Conservation (phyloP, 2,113 vertebrate species). For the Ia io region DNA sequence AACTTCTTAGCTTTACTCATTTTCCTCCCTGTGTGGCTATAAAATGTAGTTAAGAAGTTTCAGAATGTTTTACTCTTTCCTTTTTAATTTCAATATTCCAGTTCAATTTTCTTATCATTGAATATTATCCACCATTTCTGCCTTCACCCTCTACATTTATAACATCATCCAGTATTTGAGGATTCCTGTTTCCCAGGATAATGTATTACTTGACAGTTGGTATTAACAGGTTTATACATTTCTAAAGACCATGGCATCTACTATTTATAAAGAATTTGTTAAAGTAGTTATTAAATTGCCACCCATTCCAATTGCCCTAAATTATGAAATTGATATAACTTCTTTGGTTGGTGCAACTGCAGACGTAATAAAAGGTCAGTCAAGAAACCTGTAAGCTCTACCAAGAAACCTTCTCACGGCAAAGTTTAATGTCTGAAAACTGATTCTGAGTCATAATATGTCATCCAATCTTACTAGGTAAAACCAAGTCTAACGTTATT, state of each 20-base stretch:
- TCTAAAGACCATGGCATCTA: not conserved
- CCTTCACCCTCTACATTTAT: not conserved
- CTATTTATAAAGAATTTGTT: not conserved
- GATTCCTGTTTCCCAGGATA: not conserved
- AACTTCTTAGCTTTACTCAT: not conserved
- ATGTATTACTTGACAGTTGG: not conserved
- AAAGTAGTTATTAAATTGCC: not conserved
- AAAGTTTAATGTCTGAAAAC: slow-evolving; percentile 14
- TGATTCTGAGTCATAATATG: not conserved
- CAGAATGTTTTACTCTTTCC: not conserved
- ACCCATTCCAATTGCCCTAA: not conserved
- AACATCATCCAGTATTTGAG: not conserved
- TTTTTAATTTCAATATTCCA: not conserved
- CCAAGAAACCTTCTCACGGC: not conserved
- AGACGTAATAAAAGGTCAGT: not conserved
- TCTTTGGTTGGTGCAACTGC: not conserved
- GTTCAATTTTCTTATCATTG: not conserved
- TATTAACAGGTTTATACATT: not conserved
- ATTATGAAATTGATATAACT: not conserved
- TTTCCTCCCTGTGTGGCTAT: accelerated
- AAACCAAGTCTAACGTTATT: not conserved
- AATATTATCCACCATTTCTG: not conserved
- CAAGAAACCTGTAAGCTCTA: not conserved
- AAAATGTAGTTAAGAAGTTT: not conserved
- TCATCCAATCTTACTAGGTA: not conserved